Conservation (phyloP, 2,113 vertebrate species). For the Engystomops pustulosus region DNA sequence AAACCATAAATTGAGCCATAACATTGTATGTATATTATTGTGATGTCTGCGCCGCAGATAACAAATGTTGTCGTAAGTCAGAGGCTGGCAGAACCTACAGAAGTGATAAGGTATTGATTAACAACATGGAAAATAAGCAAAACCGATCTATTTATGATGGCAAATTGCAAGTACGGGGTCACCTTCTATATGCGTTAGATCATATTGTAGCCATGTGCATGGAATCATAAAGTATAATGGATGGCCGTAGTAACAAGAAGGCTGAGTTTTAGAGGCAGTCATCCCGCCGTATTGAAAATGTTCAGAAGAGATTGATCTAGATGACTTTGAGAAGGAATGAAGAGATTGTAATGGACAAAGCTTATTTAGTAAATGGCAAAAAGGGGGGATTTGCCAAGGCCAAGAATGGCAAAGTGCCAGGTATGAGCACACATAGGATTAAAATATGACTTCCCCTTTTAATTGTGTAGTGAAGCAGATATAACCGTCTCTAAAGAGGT, state of each 20-base stretch:
- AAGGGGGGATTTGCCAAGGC: too few relatives aligned
- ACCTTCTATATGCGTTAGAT: conserved; percentile 7
- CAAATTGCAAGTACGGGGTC: conserved; percentile 65
- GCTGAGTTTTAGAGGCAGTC: neutral
- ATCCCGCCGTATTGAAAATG: too few relatives aligned
- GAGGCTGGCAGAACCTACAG: conserved; percentile 59
- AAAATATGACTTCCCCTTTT: too few relatives aligned
- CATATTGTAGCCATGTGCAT: conserved; percentile 6
- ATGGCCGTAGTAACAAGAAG: neutral
- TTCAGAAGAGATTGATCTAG: neutral
- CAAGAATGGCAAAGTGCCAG: too few relatives aligned
- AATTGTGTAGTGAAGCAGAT: too few relatives aligned
- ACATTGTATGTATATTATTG: conserved; percentile 65
- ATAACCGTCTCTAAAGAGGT: too few relatives aligned
- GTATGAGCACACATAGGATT: too few relatives aligned
- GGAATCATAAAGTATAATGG: conserved; percentile 1
- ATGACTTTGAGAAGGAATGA: neutral
- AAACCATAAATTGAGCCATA: conserved; percentile 63
- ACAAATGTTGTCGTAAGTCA: conserved; percentile 66
- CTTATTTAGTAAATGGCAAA: neutral
- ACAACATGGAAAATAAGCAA: conserved; percentile 66
- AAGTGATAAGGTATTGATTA: conserved; percentile 71
- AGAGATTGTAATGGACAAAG: neutral
- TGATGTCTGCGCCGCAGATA: conserved; percentile 59
- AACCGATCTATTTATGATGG: conserved; percentile 68